A percentile compares a stretch with the other conserved stretches of the same genome.
Conservation (phyloP, 2,888 invertebrate genomes). For the Limnephilus lunatus region DNA sequence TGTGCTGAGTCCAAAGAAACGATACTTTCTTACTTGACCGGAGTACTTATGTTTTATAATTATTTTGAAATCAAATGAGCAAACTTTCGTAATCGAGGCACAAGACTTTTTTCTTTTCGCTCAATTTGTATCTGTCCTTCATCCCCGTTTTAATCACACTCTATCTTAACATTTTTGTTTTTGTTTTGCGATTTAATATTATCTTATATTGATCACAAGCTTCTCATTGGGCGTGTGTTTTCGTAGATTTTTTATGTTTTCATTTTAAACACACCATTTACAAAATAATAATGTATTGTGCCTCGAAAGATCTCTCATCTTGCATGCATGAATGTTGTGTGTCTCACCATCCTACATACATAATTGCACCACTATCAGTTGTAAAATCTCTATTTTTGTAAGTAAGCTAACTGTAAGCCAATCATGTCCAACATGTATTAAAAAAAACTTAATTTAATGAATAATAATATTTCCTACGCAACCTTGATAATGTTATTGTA, state of each 20-base stretch:
- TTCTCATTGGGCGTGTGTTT: neutral
- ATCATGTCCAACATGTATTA: conserved; percentile 54
- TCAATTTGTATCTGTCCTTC: neutral
- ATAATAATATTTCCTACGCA: neutral
- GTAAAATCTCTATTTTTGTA: neutral
- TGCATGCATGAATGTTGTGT: neutral
- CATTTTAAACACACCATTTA: neutral
- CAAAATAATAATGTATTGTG: neutral
- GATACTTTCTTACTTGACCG: neutral
- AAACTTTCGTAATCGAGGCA: neutral
- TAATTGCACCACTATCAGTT: neutral
- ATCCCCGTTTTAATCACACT: neutral
- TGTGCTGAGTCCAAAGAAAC: neutral
- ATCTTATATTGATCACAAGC: neutral
- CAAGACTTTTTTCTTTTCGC: neutral
- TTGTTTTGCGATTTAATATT: neutral
- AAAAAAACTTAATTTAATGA: neutral
- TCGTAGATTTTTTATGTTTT: neutral
- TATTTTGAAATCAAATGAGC: neutral
- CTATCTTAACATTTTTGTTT: neutral
- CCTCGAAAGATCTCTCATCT: neutral
- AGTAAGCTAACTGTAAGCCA: conserved; percentile 50
- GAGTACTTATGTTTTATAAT: neutral
- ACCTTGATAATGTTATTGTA: neutral
- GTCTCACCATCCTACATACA: neutral